A percentile compares a stretch with the other conserved stretches of the same genome.
phyloP scores from a whole-genome alignment of 2,888 invertebrate species.

The Eupeodes latifasciatus region DNA sequence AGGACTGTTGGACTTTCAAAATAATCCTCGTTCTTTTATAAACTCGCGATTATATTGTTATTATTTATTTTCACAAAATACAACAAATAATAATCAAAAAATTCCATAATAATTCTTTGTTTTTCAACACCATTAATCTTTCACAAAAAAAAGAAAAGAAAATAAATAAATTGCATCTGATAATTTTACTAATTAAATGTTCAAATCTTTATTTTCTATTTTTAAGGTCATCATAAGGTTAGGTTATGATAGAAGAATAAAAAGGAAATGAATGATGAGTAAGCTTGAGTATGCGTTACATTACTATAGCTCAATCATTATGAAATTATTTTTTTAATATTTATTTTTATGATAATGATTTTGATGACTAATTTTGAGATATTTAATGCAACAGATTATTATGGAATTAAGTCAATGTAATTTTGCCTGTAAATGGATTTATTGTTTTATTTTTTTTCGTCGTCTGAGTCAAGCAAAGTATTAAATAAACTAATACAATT shows the following conservation, averaged over 20 bases:
- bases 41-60: neutral
- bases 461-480: too few relatives aligned
- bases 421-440: neutral
- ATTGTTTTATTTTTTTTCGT: neutral
- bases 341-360: neutral
- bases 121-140: constrained; percentile 3
- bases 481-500: too few relatives aligned
- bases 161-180: neutral
- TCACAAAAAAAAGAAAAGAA: neutral
- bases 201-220: neutral
- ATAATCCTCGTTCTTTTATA: neutral
- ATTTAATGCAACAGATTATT: neutral
- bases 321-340: neutral
- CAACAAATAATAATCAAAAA: constrained; percentile 15
- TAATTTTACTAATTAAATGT: neutral
- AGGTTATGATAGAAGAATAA: neutral
- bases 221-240: neutral
- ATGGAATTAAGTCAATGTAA: neutral
- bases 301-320: neutral
- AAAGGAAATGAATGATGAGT: neutral
- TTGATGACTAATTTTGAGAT: constrained; percentile 7
- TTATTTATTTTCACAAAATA: neutral
- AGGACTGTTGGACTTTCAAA: neutral
- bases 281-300: neutral
- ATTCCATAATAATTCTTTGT: constrained; percentile 1